Conservation (phyloP, 2,797 vertebrate genomes). For the Triplophysa yarkandensis region DNA sequence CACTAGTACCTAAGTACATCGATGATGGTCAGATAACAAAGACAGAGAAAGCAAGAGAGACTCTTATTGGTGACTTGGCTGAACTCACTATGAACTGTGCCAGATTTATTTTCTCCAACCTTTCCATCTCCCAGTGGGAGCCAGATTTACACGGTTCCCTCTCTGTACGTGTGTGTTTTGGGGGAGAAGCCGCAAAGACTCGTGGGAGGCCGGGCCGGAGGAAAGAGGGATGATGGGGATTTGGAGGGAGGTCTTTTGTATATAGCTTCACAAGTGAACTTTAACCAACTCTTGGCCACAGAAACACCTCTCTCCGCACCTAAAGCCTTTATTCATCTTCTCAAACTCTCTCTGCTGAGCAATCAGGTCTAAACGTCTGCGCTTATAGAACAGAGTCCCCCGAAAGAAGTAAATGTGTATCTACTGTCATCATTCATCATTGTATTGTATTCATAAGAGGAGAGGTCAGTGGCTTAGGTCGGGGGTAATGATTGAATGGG, state of each 20-base stretch:
- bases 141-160: constrained; percentile 53
- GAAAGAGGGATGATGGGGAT: constrained; percentile 24
- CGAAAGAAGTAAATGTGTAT: constrained; percentile 42
- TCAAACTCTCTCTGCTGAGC: constrained; percentile 43
- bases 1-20: constrained; percentile 25
- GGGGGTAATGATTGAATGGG: constrained; percentile 42
- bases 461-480: constrained; percentile 15
- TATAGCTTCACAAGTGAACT: constrained; percentile 16
- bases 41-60: constrained; percentile 47
- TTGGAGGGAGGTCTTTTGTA: constrained; percentile 36
- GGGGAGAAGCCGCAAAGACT: constrained; percentile 25
- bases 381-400: constrained; percentile 25
- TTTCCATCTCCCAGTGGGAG: constrained; percentile 53
- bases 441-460: constrained; percentile 39
- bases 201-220: constrained; percentile 34
- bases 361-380: constrained; percentile 26
- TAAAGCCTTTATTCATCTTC: constrained; percentile 28
- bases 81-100: constrained; percentile 75
- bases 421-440: constrained; percentile 45
- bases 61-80: constrained; percentile 73
- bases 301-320: constrained; percentile 22
- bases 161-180: constrained; percentile 35
- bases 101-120: constrained; percentile 57
- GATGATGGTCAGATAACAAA: constrained; percentile 32
- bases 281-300: constrained; percentile 20